Percentiles rank a stretch among this genome's conserved stretches.
phyloP scores from a whole-genome alignment of 2,888 invertebrate genomes.

The Eudemis profundana region DNA sequence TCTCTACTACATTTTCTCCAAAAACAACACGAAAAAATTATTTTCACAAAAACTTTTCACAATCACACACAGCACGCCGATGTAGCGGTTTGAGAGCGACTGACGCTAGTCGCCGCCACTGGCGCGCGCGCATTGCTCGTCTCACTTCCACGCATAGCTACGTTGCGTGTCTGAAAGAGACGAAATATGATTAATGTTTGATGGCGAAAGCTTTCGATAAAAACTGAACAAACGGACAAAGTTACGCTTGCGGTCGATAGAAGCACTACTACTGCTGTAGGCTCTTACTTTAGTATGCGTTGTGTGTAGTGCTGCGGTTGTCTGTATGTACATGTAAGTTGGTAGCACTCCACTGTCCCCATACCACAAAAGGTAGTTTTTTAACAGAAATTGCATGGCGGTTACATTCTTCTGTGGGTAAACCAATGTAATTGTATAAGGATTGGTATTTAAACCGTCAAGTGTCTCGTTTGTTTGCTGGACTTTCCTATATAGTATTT shows the following conservation, averaged over 20 bases:
- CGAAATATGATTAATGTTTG: slow-evolving; percentile 59
- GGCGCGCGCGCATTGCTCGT: slow-evolving; percentile 51
- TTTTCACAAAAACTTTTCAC: too few species aligned
- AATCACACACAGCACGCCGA: slow-evolving; percentile 51
- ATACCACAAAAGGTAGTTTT: neutral
- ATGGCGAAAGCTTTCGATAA: slow-evolving; percentile 59
- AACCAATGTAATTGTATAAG: slow-evolving; percentile 40
- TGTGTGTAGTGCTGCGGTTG: neutral
- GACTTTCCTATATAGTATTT: slow-evolving; percentile 40
- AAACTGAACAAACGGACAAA: slow-evolving; percentile 42
- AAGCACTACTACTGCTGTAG: neutral
- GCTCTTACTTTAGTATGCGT: neutral
- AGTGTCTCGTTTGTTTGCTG: slow-evolving; percentile 39
- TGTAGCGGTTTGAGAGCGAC: slow-evolving; percentile 55
- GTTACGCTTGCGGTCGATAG: slow-evolving; percentile 30
- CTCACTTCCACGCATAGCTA: slow-evolving; percentile 44
- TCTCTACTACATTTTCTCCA: slow-evolving; percentile 32
- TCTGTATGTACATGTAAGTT: slow-evolving; percentile 8
- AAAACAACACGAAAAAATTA: slow-evolving; percentile 30
- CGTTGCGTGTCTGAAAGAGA: slow-evolving; percentile 52
- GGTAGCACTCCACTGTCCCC: slow-evolving; percentile 2
- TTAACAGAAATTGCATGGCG: neutral
- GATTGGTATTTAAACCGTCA: slow-evolving; percentile 43
- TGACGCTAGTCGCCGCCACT: slow-evolving; percentile 61
- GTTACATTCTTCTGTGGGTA: neutral